Conservation (phyloP, 2,888 invertebrate species). For the Hydropsyche betteni region DNA sequence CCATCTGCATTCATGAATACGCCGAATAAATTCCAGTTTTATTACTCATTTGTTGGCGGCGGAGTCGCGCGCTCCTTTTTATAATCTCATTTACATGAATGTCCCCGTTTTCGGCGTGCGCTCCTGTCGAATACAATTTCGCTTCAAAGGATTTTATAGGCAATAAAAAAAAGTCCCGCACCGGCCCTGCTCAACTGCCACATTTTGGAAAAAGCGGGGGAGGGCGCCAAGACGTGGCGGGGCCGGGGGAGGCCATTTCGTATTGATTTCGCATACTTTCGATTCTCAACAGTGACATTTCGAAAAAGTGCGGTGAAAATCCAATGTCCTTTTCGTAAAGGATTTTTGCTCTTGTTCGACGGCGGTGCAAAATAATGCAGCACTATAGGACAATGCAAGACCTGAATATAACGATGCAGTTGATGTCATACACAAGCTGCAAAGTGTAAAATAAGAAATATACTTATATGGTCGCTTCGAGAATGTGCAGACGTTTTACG, state of each 20-base stretch:
- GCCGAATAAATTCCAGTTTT: conserved; percentile 50
- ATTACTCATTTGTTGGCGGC: conserved; percentile 50
- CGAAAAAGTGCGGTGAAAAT: no score
- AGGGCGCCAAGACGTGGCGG: background rate
- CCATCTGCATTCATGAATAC: conserved; percentile 51
- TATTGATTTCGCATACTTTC: conserved; percentile 51
- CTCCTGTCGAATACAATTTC: conserved; percentile 50
- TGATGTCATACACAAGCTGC: no score
- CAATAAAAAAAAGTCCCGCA: conserved; percentile 49
- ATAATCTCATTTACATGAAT: conserved; percentile 51
- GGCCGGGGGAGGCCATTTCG: conserved; percentile 1
- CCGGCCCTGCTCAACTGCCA: conserved; percentile 35
- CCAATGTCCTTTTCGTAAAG: no score
- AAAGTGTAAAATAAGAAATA: no score
- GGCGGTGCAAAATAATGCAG: no score
- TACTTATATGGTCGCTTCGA: no score
- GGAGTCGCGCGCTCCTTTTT: conserved; percentile 50
- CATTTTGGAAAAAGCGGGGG: conserved; percentile 10
- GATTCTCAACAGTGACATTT: conserved; percentile 32
- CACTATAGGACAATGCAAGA: no score
- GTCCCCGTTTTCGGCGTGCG: conserved; percentile 45
- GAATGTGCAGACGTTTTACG: no score
- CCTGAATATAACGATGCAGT: no score
- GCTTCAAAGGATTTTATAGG: conserved; percentile 52
- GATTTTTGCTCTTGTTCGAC: no score